Percentiles rank a stretch among this genome's conserved stretches.
Evolutionary conservation across 35 echinoderm and acorn worm species (phyloP).

Genomic region (Chiridota heheva): DNA sequence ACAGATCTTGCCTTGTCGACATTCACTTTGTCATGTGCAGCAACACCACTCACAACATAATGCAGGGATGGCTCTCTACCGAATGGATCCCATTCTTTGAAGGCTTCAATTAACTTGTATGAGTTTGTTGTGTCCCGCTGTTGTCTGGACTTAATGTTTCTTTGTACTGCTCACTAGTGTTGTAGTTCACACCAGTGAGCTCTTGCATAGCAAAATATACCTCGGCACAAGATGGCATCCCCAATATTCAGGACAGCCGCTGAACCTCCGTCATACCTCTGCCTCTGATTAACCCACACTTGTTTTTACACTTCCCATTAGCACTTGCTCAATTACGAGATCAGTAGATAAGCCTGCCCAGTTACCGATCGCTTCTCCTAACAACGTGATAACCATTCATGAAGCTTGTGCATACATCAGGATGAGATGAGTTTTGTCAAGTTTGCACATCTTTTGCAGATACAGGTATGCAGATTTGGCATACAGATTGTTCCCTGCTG

Average conservation of each 20-base stretch:
- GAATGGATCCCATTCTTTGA: slow-evolving; percentile 53
- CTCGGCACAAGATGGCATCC: slow-evolving; percentile 5
- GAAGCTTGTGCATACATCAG: too few species aligned
- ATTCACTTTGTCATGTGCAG: slow-evolving; percentile 24
- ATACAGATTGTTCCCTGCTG: too few species aligned
- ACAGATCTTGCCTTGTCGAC: slow-evolving; percentile 44
- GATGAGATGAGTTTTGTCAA: too few species aligned
- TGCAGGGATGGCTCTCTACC: background rate
- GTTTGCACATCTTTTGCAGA: too few species aligned
- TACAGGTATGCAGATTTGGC: too few species aligned
- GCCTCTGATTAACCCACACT: too few species aligned
- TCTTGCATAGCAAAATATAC: slow-evolving; percentile 65
- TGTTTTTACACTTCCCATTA: too few species aligned
- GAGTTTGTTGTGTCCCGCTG: background rate
- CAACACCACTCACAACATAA: slow-evolving; percentile 20
- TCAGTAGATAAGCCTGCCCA: too few species aligned
- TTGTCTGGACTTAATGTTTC: slow-evolving; percentile 12
- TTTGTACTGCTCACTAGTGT: slow-evolving; percentile 55
- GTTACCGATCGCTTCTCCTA: too few species aligned
- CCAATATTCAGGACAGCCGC: background rate
- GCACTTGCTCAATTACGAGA: too few species aligned
- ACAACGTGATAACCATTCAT: too few species aligned
- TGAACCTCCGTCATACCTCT: too few species aligned
- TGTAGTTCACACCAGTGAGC: slow-evolving; percentile 12
- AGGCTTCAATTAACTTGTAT: slow-evolving; percentile 13